phyloP scores from a whole-genome alignment of 2,888 invertebrate species.

The Drosophila helvetica region DNA sequence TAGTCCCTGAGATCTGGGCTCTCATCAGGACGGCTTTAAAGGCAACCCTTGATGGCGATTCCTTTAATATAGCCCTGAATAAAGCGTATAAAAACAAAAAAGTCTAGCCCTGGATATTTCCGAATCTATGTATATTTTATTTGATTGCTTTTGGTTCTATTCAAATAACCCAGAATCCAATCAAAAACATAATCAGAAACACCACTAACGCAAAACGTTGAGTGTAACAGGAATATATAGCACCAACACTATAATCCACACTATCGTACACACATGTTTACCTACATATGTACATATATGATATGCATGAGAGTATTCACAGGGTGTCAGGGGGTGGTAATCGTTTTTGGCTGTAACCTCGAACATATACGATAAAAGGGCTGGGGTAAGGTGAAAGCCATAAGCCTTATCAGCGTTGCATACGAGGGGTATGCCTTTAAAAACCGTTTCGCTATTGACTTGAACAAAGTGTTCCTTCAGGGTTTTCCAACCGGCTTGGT shows the following conservation, averaged over 20 bases:
- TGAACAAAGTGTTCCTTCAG: too few relatives aligned
- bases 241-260: background rate
- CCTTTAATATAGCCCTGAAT: too few relatives aligned
- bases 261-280: background rate
- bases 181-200: background rate
- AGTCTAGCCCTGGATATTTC: too few relatives aligned
- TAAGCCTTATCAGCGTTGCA: background rate
- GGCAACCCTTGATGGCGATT: too few relatives aligned
- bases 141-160: too few relatives aligned
- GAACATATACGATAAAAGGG: slow-evolving; percentile 1
- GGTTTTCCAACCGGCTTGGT: background rate
- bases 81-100: too few relatives aligned
- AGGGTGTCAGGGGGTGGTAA: slow-evolving; percentile 6
- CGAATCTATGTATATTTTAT: too few relatives aligned
- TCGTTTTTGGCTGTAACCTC: slow-evolving; percentile 30
- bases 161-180: background rate
- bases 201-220: background rate
- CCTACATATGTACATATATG: background rate
- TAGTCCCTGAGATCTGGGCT: too few relatives aligned
- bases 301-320: background rate
- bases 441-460: too few relatives aligned
- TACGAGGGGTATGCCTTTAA: too few relatives aligned
- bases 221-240: too few relatives aligned
- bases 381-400: background rate
- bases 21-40: too few relatives aligned